phyloP scores from a whole-genome alignment of 2,888 invertebrate genomes.

The Drosophila robusta region DNA sequence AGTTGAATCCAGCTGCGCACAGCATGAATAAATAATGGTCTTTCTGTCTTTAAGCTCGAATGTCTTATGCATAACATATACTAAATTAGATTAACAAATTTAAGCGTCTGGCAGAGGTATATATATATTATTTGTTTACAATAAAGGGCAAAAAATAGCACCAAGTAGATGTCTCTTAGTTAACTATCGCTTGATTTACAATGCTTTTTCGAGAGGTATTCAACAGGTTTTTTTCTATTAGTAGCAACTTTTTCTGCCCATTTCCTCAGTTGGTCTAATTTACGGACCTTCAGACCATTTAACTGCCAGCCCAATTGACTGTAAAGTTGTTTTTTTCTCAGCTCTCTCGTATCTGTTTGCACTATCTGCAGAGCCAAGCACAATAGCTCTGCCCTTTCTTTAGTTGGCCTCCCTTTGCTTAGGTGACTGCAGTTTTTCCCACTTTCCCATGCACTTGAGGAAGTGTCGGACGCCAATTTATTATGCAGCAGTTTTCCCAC shows the following conservation, averaged over 20 bases:
- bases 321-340: conserved; percentile 39
- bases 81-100: neutral
- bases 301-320: conserved; percentile 52
- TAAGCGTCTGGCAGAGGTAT: too few relatives aligned
- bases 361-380: conserved; percentile 33
- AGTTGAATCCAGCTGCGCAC: too few relatives aligned
- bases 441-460: conserved; percentile 65
- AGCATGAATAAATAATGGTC: too few relatives aligned
- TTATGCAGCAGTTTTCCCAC: conserved; percentile 18
- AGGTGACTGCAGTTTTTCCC: conserved; percentile 45
- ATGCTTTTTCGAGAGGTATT: conserved; percentile 3
- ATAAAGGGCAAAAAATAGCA: too few relatives aligned
- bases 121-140: neutral
- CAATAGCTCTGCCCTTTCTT: conserved; percentile 35
- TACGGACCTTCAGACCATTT: conserved; percentile 25
- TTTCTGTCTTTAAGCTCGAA: too few relatives aligned
- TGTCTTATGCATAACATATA: neutral
- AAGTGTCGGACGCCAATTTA: conserved; percentile 49
- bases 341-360: conserved; percentile 26
- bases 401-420: conserved; percentile 23
- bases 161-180: neutral
- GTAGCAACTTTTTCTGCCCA: neutral
- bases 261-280: conserved; percentile 41
- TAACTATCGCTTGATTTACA: conserved; percentile 2
- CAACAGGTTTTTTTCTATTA: conserved; percentile 5